Evolutionary conservation across 2,113 vertebrate species (phyloP).

Genomic region (Nibea coibor): DNA sequence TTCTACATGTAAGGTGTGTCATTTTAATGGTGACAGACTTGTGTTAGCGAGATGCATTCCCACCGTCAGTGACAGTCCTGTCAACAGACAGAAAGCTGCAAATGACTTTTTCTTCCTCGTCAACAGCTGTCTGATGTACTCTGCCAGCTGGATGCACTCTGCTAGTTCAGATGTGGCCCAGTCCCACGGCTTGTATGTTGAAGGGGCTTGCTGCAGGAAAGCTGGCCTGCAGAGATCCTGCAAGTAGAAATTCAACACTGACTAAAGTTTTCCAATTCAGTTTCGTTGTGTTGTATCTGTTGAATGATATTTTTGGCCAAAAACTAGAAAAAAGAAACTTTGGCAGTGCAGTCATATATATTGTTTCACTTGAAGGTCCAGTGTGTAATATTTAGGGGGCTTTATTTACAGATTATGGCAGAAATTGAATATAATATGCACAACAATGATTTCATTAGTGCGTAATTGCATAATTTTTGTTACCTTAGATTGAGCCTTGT

Average conservation of each 20-base stretch:
- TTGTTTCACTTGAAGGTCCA: background rate
- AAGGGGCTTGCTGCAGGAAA: background rate
- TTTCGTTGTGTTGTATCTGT: background rate
- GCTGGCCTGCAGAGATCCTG: background rate
- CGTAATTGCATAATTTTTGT: too few species aligned
- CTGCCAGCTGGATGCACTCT: conserved; percentile 34
- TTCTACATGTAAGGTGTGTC: conserved; percentile 25
- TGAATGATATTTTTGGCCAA: background rate
- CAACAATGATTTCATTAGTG: too few species aligned
- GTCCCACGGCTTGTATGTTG: background rate
- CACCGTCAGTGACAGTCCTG: conserved; percentile 34
- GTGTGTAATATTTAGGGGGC: too few species aligned
- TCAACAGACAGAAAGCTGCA: conserved; percentile 50
- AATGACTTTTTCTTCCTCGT: conserved; percentile 49
- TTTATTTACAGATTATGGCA: too few species aligned
- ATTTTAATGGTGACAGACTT: conserved; percentile 33
- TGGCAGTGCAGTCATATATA: background rate
- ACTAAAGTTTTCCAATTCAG: background rate
- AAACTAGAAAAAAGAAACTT: background rate
- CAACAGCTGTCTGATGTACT: conserved; percentile 49
- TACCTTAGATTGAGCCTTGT: too few species aligned
- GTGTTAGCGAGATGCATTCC: conserved; percentile 38
- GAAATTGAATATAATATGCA: too few species aligned
- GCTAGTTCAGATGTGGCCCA: conserved; percentile 36
- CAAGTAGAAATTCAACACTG: conserved; percentile 6